A percentile compares a stretch with the other conserved stretches of the same genome.
phyloP scores from a whole-genome alignment of 1,140 invertebrate genomes.

The Ericerus pela region DNA sequence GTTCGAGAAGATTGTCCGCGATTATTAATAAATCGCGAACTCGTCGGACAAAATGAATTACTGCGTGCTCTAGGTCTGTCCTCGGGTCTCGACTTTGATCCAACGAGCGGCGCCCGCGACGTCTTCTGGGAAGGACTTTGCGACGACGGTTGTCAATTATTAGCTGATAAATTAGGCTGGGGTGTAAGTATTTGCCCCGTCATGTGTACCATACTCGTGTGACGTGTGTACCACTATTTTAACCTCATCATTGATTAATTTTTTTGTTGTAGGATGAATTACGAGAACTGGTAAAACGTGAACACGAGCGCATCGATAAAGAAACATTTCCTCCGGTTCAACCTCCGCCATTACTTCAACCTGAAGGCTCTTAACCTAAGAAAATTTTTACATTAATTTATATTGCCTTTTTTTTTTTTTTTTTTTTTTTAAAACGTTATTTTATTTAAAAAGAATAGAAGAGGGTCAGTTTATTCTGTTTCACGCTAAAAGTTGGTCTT shows the following conservation, averaged over 20 bases:
- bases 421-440: too few relatives aligned
- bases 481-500: too few relatives aligned
- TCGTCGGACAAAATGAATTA: slow-evolving; percentile 36
- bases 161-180: slow-evolving; percentile 77
- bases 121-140: slow-evolving; percentile 77
- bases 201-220: neutral
- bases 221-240: neutral
- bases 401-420: too few relatives aligned
- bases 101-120: slow-evolving; percentile 50
- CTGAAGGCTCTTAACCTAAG: too few relatives aligned
- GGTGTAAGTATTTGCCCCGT: slow-evolving; percentile 15
- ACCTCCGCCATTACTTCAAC: too few relatives aligned
- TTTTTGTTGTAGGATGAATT: slow-evolving; percentile 21
- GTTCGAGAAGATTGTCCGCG: slow-evolving; percentile 55
- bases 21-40: slow-evolving; percentile 70
- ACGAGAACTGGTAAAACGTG: slow-evolving; percentile 19
- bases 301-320: slow-evolving; percentile 19
- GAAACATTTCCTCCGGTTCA: too few relatives aligned
- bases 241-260: neutral
- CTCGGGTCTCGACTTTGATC: slow-evolving; percentile 49
- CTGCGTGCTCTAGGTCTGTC: slow-evolving; percentile 39
- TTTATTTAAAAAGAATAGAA: too few relatives aligned
- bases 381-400: too few relatives aligned
- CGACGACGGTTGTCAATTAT: slow-evolving; percentile 61
- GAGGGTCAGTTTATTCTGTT: too few relatives aligned